These are phyloP conservation scores for Dynastes grantii DNA, from an alignment of 2,888 invertebrate genomes.

Conservation along the genomic window DNA sequence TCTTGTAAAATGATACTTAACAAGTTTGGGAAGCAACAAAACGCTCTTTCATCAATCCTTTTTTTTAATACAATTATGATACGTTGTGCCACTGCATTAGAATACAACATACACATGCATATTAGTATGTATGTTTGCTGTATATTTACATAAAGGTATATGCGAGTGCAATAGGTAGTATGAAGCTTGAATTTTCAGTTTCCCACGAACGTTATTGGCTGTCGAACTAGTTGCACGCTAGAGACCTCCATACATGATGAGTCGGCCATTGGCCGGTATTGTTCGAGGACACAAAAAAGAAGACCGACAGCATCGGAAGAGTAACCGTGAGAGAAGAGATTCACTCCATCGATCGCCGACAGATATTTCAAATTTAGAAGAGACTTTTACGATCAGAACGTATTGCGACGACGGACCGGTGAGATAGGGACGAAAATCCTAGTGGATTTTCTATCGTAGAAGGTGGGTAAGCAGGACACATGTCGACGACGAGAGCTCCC, in stretches of 20 bases:
- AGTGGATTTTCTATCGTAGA: constrained; percentile 61
- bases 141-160: neutral
- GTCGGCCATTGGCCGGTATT: constrained; percentile 52
- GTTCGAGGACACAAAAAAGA: constrained; percentile 49
- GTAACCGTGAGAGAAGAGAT: constrained; percentile 44
- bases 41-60: too few relatives aligned
- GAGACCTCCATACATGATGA: constrained; percentile 53
- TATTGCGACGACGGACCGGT: constrained; percentile 62
- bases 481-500: constrained; percentile 74
- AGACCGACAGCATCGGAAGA: constrained; percentile 18
- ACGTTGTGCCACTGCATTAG: too few relatives aligned
- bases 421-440: constrained; percentile 64
- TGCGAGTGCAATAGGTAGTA: constrained; percentile 41
- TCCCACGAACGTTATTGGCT: constrained; percentile 59
- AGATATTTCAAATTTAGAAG: constrained; percentile 61
- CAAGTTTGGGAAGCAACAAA: too few relatives aligned
- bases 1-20: too few relatives aligned
- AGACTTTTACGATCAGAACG: constrained; percentile 63
- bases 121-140: too few relatives aligned
- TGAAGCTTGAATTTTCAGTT: constrained; percentile 56
- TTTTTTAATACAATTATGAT: too few relatives aligned
- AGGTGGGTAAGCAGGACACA: constrained; percentile 75
- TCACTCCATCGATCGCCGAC: constrained; percentile 52
- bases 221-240: constrained; percentile 58
- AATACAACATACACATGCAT: too few relatives aligned